Conservation (phyloP, 2,113 vertebrate species). For the Calypte anna region DNA sequence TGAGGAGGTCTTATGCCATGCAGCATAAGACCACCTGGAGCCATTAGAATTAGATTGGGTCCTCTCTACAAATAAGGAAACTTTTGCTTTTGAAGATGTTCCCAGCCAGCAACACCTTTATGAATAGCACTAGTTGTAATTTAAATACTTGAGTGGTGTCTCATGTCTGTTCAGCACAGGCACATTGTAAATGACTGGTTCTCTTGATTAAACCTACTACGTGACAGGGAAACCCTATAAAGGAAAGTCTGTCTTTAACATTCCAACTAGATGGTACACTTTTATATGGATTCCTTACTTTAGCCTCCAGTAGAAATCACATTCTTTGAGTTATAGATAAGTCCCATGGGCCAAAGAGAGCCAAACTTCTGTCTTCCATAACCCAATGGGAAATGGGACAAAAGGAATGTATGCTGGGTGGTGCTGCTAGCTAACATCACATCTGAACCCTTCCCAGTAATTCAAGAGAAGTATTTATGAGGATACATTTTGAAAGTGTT, state of each 20-base stretch:
- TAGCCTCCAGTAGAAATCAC: constrained; percentile 47
- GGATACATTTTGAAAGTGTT: not conserved
- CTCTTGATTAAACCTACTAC: constrained; percentile 27
- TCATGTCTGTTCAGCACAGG: not conserved
- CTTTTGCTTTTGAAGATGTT: not conserved
- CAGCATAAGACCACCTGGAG: not conserved
- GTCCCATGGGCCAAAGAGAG: not conserved
- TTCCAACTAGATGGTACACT: constrained; percentile 8
- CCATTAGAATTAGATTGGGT: not conserved
- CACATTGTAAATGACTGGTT: not conserved
- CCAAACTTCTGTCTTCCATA: constrained; percentile 62
- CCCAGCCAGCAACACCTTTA: not conserved
- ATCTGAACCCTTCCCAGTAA: not conserved
- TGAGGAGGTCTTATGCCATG: not conserved
- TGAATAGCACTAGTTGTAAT: not conserved
- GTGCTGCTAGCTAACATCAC: not conserved
- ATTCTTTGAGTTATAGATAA: constrained; percentile 57
- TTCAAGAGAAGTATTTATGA: not conserved
- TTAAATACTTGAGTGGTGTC: not conserved
- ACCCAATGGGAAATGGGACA: constrained; percentile 26
- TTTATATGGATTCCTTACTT: not conserved
- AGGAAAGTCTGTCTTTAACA: constrained; percentile 4
- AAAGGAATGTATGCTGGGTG: not conserved
- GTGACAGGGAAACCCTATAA: constrained; percentile 20
- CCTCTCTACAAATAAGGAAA: not conserved